phyloP scores from a whole-genome alignment of 2,113 vertebrate genomes.

The Phycodurus eques region DNA sequence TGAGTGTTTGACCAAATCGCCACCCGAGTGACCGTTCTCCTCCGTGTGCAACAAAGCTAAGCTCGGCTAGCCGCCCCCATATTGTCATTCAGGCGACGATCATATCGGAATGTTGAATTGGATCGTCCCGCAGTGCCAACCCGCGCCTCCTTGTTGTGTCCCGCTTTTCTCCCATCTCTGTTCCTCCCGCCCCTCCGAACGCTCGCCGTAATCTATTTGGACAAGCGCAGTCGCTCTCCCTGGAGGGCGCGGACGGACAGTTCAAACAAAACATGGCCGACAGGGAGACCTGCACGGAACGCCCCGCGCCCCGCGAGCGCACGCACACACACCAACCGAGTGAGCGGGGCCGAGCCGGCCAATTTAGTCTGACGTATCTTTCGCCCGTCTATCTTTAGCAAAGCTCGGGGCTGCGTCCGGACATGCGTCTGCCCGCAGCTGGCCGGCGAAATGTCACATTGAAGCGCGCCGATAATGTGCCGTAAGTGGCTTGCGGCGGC shows the following conservation, averaged over 20 bases:
- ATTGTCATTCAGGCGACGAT: conserved; percentile 17
- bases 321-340: conserved; percentile 19
- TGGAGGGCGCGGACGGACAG: conserved; percentile 42
- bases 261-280: conserved; percentile 53
- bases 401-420: conserved; percentile 37
- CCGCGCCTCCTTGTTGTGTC: conserved; percentile 51
- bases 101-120: conserved; percentile 36
- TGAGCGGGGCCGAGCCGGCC: conserved; percentile 21
- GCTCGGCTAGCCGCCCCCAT: background rate
- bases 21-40: too few relatives aligned
- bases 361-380: conserved; percentile 48
- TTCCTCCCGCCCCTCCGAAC: conserved; percentile 33
- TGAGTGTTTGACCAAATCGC: too few relatives aligned
- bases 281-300: conserved; percentile 12
- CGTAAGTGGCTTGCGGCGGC: background rate
- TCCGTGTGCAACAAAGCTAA: background rate
- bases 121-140: conserved; percentile 33
- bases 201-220: conserved; percentile 57
- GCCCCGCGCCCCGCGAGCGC: conserved; percentile 31
- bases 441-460: conserved; percentile 59
- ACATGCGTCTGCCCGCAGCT: conserved; percentile 39
- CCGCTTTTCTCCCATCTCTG: conserved; percentile 48
- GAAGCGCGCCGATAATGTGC: conserved; percentile 12
- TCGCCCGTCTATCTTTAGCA: conserved; percentile 62
- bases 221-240: conserved; percentile 50